Conservation (phyloP, 2,888 invertebrate species). For the Corbicula japonica region DNA sequence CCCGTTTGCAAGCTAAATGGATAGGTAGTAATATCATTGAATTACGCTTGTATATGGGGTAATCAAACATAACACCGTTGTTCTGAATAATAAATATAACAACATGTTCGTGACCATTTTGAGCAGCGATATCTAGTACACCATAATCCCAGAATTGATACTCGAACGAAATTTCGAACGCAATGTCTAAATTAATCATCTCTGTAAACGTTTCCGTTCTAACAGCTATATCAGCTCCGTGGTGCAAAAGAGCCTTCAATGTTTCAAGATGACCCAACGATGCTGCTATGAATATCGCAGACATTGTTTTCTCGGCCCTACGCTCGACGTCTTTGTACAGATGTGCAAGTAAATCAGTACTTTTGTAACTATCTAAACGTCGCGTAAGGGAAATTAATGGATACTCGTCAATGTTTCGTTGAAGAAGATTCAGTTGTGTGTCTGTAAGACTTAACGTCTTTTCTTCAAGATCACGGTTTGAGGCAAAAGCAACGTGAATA, state of each 20-base stretch:
- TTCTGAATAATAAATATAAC: not conserved
- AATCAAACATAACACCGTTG: not conserved
- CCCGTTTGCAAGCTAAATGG: constrained; percentile 9
- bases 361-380: not conserved
- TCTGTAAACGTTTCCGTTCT: not conserved
- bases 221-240: not conserved
- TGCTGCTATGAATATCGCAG: constrained; percentile 4
- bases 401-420: not conserved
- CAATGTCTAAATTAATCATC: constrained; percentile 7
- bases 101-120: constrained; percentile 5
- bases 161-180: not conserved
- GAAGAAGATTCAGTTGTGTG: not conserved
- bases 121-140: constrained; percentile 5
- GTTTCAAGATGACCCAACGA: constrained; percentile 1
- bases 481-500: not conserved
- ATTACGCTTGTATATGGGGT: not conserved
- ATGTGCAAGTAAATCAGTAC: not conserved
- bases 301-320: not conserved
- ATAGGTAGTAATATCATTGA: constrained; percentile 9
- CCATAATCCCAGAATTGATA: constrained; percentile 3
- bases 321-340: not conserved
- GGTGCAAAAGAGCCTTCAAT: not conserved
- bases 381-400: not conserved
- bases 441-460: not conserved
- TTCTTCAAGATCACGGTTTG: not conserved